phyloP scores from a whole-genome alignment of 30 jellyfish, hydroid and myxozoan genomes.

The Hydractinia symbiolongicarpus region DNA sequence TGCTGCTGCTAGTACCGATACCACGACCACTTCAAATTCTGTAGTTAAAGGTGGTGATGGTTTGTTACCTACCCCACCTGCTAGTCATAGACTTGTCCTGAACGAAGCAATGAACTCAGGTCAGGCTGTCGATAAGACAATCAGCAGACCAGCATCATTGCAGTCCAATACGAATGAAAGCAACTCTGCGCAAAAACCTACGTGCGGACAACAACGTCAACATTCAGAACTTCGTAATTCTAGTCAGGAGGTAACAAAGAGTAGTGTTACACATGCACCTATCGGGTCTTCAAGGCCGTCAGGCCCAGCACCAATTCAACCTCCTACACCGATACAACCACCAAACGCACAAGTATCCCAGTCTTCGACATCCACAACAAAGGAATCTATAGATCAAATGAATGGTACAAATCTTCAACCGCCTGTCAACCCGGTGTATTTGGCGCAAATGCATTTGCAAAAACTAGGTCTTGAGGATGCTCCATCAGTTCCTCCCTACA shows the following conservation, averaged over 20 bases:
- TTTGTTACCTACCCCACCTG: slow-evolving; percentile 42
- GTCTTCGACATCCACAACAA: not conserved
- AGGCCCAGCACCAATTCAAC: slow-evolving; percentile 23
- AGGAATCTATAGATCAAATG: slow-evolving; percentile 2
- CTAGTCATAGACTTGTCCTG: slow-evolving; percentile 28
- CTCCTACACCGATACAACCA: slow-evolving; percentile 20
- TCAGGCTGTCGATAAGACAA: slow-evolving; percentile 15
- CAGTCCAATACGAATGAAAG: not conserved
- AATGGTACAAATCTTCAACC: slow-evolving; percentile 28
- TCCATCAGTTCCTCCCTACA: slow-evolving; percentile 4
- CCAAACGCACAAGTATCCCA: not conserved
- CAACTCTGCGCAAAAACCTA: not conserved
- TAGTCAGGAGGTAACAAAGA: not conserved
- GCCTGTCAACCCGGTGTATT: slow-evolving; percentile 30
- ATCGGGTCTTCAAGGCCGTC: slow-evolving; percentile 16
- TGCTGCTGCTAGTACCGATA: not conserved
- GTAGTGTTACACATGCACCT: slow-evolving; percentile 11
- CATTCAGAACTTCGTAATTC: not conserved
- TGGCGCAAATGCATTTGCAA: slow-evolving; percentile 41
- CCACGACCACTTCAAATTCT: slow-evolving; percentile 6
- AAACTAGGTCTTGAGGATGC: slow-evolving; percentile 34
- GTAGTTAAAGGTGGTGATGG: slow-evolving; percentile 20
- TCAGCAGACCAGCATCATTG: slow-evolving; percentile 7
- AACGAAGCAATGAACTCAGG: not conserved
- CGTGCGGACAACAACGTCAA: not conserved